Evolutionary conservation across 2,797 vertebrate species (phyloP).

Genomic region (Poeciliopsis gracilis): DNA sequence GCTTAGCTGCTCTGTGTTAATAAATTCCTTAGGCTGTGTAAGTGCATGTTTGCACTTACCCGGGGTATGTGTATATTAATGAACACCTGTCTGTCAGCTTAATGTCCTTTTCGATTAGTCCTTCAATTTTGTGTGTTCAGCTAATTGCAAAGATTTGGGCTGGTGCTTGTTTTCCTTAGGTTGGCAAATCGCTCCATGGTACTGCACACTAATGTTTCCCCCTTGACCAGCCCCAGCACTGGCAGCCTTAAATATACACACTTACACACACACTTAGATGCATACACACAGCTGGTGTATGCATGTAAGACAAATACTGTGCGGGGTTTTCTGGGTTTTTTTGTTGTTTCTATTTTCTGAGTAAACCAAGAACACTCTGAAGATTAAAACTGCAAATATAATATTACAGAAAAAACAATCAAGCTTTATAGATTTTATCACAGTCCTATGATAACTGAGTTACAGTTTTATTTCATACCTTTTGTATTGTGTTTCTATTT

Average conservation of each 20-base stretch:
- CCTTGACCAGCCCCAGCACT: slow-evolving; percentile 28
- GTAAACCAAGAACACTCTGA: slow-evolving; percentile 27
- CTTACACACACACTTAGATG: neutral
- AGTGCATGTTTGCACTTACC: slow-evolving; percentile 20
- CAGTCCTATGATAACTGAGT: neutral
- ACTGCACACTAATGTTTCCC: slow-evolving; percentile 61
- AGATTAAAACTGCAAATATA: slow-evolving; percentile 23
- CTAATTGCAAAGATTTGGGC: slow-evolving; percentile 70
- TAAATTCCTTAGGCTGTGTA: slow-evolving; percentile 18
- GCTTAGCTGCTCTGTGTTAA: slow-evolving; percentile 16
- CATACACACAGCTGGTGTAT: neutral
- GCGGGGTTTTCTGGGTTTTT: neutral
- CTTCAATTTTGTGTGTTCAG: slow-evolving; percentile 75
- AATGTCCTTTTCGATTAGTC: slow-evolving; percentile 71
- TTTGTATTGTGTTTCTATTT: neutral
- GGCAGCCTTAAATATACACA: slow-evolving; percentile 15
- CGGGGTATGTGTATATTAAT: slow-evolving; percentile 45
- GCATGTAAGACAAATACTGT: neutral
- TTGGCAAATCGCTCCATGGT: slow-evolving; percentile 57
- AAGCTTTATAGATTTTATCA: neutral
- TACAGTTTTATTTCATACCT: neutral
- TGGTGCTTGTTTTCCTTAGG: slow-evolving; percentile 63
- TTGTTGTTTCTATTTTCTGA: neutral
- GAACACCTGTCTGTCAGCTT: slow-evolving; percentile 69
- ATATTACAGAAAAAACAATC: neutral